Percentiles rank a stretch among this genome's conserved stretches.
Conservation (phyloP, 2,888 invertebrate genomes). For the Ophioninae sp. region DNA sequence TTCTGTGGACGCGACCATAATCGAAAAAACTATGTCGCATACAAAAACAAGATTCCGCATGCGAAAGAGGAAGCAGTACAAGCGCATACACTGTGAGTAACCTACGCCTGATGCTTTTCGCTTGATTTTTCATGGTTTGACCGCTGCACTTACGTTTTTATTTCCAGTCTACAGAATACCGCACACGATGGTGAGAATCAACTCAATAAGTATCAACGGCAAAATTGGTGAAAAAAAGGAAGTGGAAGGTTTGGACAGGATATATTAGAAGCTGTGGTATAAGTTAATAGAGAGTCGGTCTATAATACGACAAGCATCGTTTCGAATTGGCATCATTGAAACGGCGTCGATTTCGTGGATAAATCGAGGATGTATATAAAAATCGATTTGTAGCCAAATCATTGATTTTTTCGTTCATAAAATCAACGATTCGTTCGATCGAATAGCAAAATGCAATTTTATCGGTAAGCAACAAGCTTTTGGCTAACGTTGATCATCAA, state of each 20-base stretch:
- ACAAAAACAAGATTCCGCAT: constrained; percentile 90
- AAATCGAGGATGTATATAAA: neutral
- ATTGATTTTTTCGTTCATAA: neutral
- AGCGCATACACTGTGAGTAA: constrained; percentile 87
- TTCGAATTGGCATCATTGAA: neutral
- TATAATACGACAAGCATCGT: neutral
- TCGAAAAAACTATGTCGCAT: constrained; percentile 91
- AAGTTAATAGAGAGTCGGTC: neutral
- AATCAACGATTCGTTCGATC: neutral
- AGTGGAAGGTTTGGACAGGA: constrained; percentile 79
- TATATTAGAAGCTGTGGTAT: constrained; percentile 69
- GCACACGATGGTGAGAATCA: constrained; percentile 89
- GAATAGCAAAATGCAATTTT: neutral
- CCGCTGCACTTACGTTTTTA: constrained; percentile 54
- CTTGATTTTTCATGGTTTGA: neutral
- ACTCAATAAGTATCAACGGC: constrained; percentile 85
- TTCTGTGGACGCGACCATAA: constrained; percentile 89
- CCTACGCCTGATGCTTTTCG: constrained; percentile 25
- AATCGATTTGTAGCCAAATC: neutral
- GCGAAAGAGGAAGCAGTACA: constrained; percentile 89
- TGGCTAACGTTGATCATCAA: neutral
- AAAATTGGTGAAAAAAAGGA: constrained; percentile 82
- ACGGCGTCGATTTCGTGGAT: neutral
- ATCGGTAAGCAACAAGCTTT: neutral
- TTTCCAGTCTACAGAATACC: constrained; percentile 84